Evolutionary conservation across 64 coral and sea anemone species (phyloP).

Genomic region (Actinia tenebrosa): DNA sequence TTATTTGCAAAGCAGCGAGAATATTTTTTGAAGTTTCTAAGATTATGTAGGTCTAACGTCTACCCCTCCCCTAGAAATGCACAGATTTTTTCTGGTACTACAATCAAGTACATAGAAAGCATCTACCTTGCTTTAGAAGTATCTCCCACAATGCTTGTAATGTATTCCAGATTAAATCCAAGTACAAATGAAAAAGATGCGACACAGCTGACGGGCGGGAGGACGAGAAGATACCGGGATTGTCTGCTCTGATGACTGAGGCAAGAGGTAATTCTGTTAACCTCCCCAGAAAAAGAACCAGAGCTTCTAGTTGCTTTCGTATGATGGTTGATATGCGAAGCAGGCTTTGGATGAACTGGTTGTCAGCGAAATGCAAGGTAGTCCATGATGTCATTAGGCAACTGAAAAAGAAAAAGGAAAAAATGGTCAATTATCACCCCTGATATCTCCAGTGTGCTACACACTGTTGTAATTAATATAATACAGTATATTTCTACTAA

Average conservation of each 20-base stretch:
- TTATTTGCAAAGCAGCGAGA: too few species aligned
- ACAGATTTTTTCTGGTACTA: too few species aligned
- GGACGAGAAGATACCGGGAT: background rate
- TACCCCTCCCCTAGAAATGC: too few species aligned
- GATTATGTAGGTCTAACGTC: too few species aligned
- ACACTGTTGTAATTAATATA: too few species aligned
- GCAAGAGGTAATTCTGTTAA: constrained; percentile 27
- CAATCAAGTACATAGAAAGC: background rate
- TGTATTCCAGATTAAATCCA: constrained; percentile 54
- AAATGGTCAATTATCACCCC: background rate
- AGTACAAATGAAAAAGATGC: constrained; percentile 63
- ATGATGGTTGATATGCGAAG: constrained; percentile 27
- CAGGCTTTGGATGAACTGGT: background rate
- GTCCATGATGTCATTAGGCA: background rate
- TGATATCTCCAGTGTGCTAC: too few species aligned
- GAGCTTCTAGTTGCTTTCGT: constrained; percentile 33
- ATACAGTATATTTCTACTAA: background rate
- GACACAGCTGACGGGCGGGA: constrained; percentile 23
- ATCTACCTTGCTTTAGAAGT: constrained; percentile 39
- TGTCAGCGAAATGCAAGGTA: background rate
- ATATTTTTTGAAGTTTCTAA: too few species aligned
- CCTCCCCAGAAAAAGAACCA: constrained; percentile 42
- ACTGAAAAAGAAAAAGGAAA: background rate
- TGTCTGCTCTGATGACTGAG: constrained; percentile 28
- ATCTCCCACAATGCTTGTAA: constrained; percentile 48